Conservation (phyloP, 2,113 vertebrate species). For the Thryonomys swinderianus region DNA sequence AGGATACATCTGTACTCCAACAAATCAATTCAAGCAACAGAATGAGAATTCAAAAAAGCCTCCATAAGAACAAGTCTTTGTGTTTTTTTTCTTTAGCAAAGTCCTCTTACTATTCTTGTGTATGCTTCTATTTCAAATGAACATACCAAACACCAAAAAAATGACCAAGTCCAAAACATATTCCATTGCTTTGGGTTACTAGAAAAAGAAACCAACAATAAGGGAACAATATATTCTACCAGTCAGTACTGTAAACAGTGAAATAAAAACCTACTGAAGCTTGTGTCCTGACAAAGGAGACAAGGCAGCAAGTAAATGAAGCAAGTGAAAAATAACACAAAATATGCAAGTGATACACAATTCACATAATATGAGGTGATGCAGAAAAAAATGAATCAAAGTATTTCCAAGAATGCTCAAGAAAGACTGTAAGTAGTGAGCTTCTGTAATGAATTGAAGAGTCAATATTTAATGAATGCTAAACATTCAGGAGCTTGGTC, state of each 20-base stretch:
- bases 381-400: background rate
- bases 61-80: slow-evolving; percentile 24
- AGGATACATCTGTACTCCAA: slow-evolving; percentile 31
- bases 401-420: background rate
- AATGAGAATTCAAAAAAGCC: slow-evolving; percentile 56
- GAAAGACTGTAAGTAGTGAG: background rate
- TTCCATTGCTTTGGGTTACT: background rate
- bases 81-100: slow-evolving; percentile 3
- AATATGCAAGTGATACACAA: background rate
- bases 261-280: background rate
- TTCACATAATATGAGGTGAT: background rate
- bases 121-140: background rate
- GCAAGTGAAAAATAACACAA: background rate
- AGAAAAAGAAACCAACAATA: background rate
- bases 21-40: slow-evolving; percentile 62
- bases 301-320: background rate
- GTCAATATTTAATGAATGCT: background rate
- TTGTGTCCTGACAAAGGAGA: background rate
- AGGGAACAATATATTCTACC: background rate
- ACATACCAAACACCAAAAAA: background rate
- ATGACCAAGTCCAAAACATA: background rate
- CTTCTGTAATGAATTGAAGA: background rate
- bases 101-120: background rate
- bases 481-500: background rate
- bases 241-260: background rate